Percentiles rank a stretch among this genome's conserved stretches.
phyloP scores from a whole-genome alignment of 2,888 invertebrate species.

The Horisme vitalbata region DNA sequence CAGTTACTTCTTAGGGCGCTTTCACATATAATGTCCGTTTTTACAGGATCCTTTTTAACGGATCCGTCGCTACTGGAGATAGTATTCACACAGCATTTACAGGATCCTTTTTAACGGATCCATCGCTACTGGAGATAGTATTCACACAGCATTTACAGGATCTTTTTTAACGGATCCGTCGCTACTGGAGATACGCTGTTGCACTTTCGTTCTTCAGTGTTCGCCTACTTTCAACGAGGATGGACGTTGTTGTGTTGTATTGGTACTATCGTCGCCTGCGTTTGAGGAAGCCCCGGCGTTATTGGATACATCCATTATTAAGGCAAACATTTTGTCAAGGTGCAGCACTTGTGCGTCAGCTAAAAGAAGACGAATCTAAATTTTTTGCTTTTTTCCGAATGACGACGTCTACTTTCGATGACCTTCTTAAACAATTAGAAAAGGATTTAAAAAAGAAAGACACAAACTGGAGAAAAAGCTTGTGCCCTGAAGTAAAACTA shows the following conservation, averaged over 20 bases:
- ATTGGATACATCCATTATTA: constrained; percentile 34
- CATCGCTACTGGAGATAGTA: no score
- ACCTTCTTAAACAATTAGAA: constrained; percentile 30
- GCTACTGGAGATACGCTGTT: constrained; percentile 3
- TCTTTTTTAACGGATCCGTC: neutral
- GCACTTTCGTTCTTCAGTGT: constrained; percentile 5
- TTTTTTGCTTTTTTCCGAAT: constrained; percentile 29
- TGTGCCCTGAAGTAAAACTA: constrained; percentile 24
- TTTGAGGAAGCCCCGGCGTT: constrained; percentile 34
- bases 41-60: constrained; percentile 1
- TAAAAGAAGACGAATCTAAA: constrained; percentile 28
- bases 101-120: no score
- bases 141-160: constrained; percentile 1
- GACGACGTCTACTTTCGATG: constrained; percentile 27
- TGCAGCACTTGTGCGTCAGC: constrained; percentile 29
- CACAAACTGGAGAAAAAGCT: constrained; percentile 27
- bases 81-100: no score
- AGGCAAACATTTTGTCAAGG: constrained; percentile 28
- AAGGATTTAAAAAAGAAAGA: constrained; percentile 32
- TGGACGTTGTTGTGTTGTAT: constrained; percentile 29
- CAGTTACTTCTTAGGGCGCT: no score
- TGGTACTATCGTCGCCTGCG: constrained; percentile 36
- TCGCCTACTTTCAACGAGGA: constrained; percentile 1
- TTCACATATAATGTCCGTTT: neutral
- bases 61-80: neutral